Evolutionary conservation across 2,888 invertebrate genomes (phyloP).

Genomic region (Dryocosmus kuriphilus): DNA sequence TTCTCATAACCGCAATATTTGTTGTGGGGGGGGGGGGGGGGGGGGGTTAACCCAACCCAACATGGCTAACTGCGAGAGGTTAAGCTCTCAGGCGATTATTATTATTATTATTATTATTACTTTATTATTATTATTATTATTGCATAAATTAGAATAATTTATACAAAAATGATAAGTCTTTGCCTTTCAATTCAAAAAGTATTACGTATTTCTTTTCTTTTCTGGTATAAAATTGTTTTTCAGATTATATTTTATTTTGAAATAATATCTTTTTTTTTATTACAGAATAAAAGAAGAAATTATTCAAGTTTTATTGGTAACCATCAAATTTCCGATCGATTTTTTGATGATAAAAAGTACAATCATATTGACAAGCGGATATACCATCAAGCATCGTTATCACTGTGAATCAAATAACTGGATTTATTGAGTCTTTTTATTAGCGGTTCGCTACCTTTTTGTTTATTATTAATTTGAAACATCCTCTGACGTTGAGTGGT

Average conservation of each 20-base stretch:
- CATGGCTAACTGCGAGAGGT: no score
- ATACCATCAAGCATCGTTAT: neutral
- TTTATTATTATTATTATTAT: neutral
- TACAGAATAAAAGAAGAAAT: neutral
- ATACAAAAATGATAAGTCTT: no score
- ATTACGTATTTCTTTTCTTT: no score
- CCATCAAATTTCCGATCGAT: neutral
- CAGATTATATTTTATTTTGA: no score
- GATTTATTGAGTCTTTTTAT: slow-evolving; percentile 8
- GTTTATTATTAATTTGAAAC: slow-evolving; percentile 29
- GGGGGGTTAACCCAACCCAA: no score
- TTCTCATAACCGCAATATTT: no score
- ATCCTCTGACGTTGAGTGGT: slow-evolving; percentile 19
- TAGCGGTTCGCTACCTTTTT: neutral
- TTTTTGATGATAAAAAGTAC: neutral
- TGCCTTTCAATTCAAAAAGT: no score
- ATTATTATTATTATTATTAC: neutral
- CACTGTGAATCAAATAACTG: slow-evolving; percentile 4
- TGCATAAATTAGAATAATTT: neutral
- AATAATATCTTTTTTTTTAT: no score
- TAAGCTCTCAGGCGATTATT: no score
- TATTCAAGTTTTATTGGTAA: neutral
- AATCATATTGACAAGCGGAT: neutral
- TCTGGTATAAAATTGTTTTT: no score
- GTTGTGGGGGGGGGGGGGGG: no score